A percentile compares a stretch with the other conserved stretches of the same genome.
Evolutionary conservation across 2,797 vertebrate genomes (phyloP).

Genomic region (Calcarius lapponicus): DNA sequence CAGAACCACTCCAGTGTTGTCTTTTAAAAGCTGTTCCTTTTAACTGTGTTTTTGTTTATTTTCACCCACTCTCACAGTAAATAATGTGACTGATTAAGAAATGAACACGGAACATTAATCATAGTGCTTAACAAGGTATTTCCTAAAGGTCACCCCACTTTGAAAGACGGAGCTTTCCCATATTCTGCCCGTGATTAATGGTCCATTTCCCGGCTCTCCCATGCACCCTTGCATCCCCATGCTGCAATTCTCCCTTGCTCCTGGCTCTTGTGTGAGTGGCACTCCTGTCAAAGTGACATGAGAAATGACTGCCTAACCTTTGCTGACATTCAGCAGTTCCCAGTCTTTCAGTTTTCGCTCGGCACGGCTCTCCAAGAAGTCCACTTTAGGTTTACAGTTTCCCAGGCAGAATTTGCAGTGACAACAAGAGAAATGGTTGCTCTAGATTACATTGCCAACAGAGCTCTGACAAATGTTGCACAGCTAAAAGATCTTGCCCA

Average conservation of each 20-base stretch:
- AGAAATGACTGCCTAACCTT: conserved; percentile 33
- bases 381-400: conserved; percentile 20
- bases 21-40: background rate
- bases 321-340: conserved; percentile 3
- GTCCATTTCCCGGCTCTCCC: background rate
- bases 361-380: background rate
- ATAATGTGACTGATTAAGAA: background rate
- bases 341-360: background rate
- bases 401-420: conserved; percentile 29
- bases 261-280: background rate
- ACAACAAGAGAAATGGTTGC: conserved; percentile 54
- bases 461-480: conserved; percentile 44
- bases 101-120: conserved; percentile 19
- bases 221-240: background rate
- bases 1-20: background rate
- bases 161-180: background rate
- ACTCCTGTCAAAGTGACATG: background rate
- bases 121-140: background rate
- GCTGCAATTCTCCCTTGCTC: background rate
- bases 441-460: conserved; percentile 51
- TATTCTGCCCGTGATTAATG: background rate
- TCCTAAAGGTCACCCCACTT: conserved; percentile 16
- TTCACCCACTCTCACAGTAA: background rate
- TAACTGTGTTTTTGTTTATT: conserved; percentile 9
- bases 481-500: conserved; percentile 21